Percentiles rank a stretch among this genome's conserved stretches.
These are phyloP conservation scores for Oreotragus oreotragus DNA, from an alignment of 2,113 vertebrate species.

Conservation along the genomic window DNA sequence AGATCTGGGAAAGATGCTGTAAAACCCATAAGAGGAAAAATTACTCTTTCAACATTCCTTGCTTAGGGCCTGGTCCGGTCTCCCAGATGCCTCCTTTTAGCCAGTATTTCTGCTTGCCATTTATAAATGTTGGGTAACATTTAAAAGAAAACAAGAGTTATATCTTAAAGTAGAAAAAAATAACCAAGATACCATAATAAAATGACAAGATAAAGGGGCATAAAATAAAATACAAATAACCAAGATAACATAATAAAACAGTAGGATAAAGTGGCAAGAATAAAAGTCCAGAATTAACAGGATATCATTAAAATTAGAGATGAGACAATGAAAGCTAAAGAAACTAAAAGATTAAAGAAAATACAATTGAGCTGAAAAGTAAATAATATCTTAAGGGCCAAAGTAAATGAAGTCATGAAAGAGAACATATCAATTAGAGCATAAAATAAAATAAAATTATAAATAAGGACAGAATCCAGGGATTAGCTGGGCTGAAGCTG, in stretches of 20 bases:
- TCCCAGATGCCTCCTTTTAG: not conserved
- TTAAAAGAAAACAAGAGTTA: conserved; percentile 2
- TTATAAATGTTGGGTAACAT: conserved; percentile 8
- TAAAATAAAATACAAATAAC: conserved; percentile 39
- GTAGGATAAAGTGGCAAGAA: conserved; percentile 25
- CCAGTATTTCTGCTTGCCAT: not conserved
- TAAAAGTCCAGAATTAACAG: conserved; percentile 14
- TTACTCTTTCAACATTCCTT: not conserved
- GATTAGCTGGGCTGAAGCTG: not conserved
- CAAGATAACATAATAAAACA: not conserved
- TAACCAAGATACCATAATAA: not conserved
- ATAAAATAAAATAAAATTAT: not conserved
- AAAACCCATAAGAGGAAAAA: not conserved
- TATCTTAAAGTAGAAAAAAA: conserved; percentile 25
- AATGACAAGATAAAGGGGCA: not conserved
- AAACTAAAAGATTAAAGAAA: conserved; percentile 43
- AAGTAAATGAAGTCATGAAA: not conserved
- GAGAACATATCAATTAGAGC: not conserved
- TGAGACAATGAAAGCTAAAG: not conserved
- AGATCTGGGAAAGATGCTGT: not conserved
- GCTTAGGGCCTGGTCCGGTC: not conserved
- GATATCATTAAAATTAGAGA: not conserved
- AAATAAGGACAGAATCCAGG: not conserved
- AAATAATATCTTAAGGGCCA: not conserved
- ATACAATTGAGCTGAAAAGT: conserved; percentile 10